Percentiles rank a stretch among this genome's conserved stretches.
These are phyloP conservation scores for Apomyelois bistriatella DNA, from an alignment of 2,888 invertebrate species.

Conservation along the genomic window DNA sequence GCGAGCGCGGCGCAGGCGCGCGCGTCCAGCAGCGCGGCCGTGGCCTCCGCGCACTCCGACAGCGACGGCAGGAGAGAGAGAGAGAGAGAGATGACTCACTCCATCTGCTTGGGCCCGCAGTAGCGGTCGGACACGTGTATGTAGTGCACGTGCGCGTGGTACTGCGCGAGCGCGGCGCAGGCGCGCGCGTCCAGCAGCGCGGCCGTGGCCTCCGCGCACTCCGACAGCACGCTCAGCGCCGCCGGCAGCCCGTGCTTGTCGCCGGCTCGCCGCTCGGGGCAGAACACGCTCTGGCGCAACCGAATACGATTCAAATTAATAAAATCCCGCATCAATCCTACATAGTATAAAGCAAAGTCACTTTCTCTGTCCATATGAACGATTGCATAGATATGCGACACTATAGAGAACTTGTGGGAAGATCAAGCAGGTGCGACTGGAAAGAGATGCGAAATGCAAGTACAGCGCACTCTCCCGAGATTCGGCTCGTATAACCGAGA, in stretches of 20 bases:
- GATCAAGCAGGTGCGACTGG: no score
- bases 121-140: constrained; percentile 99
- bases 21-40: no score
- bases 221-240: constrained; percentile 89
- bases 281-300: constrained; percentile 84
- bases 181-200: constrained; percentile 91
- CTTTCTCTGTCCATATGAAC: no score
- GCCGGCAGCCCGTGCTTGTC: constrained; percentile 90
- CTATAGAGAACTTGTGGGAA: no score
- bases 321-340: neutral
- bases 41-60: constrained; percentile 95
- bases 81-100: constrained; percentile 80
- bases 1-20: no score
- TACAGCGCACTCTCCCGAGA: no score
- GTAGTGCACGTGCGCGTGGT: constrained; percentile 92
- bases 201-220: constrained; percentile 92
- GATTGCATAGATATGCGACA: no score
- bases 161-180: constrained; percentile 87
- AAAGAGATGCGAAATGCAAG: no score
- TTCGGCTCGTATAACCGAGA: no score
- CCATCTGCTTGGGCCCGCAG: constrained; percentile 93
- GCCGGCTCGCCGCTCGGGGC: constrained; percentile 89
- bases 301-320: neutral
- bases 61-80: constrained; percentile 82
- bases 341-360: no score